Evolutionary conservation across 1,140 invertebrate species (phyloP).

Genomic region (Drosophila sturtevanti): DNA sequence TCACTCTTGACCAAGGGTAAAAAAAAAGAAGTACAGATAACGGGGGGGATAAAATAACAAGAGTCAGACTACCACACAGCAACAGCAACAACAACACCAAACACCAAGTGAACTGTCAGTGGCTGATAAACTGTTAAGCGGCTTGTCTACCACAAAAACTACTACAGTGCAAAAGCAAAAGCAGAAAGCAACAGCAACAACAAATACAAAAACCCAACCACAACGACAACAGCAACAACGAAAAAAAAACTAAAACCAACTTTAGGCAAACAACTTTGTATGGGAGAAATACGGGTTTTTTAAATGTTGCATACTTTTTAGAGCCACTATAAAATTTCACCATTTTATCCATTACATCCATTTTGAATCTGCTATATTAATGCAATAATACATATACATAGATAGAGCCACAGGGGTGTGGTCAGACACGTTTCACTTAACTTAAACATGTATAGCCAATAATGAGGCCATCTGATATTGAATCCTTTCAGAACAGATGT

Average conservation of each 20-base stretch:
- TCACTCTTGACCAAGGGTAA: constrained; percentile 42
- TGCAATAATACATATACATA: background rate
- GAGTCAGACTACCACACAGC: constrained; percentile 1
- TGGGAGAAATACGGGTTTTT: background rate
- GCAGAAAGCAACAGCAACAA: background rate
- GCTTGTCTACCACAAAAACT: constrained; percentile 10
- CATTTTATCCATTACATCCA: background rate
- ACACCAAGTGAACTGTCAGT: constrained; percentile 17
- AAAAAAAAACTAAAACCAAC: background rate
- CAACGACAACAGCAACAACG: background rate
- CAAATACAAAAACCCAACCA: too few relatives aligned
- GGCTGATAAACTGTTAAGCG: constrained; percentile 15
- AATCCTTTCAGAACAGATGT: background rate
- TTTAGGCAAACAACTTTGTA: constrained; percentile 5
- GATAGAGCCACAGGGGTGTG: background rate
- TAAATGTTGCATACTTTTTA: constrained; percentile 2
- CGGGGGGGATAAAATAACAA: background rate
- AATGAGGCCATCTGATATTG: background rate
- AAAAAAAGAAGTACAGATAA: background rate
- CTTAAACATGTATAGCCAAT: background rate
- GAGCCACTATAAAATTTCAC: background rate
- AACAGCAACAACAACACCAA: constrained; percentile 5
- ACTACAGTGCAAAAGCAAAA: background rate
- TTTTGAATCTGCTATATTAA: background rate
- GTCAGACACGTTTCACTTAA: background rate